Conservation (phyloP, 2,888 invertebrate genomes). For the Coelopa pilipes region DNA sequence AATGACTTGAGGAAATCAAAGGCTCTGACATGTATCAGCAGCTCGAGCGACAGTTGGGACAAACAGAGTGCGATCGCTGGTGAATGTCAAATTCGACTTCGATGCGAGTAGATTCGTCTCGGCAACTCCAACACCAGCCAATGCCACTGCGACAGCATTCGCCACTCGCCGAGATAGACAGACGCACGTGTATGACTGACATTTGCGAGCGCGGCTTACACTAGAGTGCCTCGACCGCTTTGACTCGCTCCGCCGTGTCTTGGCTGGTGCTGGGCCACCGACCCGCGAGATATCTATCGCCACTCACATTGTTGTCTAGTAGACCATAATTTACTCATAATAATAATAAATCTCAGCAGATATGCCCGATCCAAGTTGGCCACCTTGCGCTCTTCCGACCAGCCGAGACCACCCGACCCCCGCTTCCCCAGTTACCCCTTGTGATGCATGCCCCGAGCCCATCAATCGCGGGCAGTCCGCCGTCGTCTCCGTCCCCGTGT, state of each 20-base stretch:
- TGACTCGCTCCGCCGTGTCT: neutral
- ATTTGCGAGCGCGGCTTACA: slow-evolving; percentile 7
- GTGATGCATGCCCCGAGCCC: slow-evolving; percentile 17
- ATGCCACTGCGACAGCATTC: neutral
- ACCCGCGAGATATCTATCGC: neutral
- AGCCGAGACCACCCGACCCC: too few relatives aligned
- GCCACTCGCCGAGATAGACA: neutral
- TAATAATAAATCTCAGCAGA: slow-evolving; percentile 29
- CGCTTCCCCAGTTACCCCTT: neutral
- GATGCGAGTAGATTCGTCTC: neutral
- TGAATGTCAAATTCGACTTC: slow-evolving; percentile 19
- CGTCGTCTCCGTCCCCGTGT: slow-evolving; percentile 13
- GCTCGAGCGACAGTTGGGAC: slow-evolving; percentile 28
- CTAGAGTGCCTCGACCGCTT: neutral
- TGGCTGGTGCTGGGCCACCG: too few relatives aligned
- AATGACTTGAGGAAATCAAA: slow-evolving; percentile 20
- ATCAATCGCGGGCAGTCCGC: slow-evolving; percentile 21
- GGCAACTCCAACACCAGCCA: neutral
- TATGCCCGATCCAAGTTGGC: slow-evolving; percentile 20
- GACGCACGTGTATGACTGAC: slow-evolving; percentile 7
- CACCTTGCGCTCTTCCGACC: neutral
- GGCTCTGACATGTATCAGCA: slow-evolving; percentile 27
- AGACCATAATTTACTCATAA: slow-evolving; percentile 33
- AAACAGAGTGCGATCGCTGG: slow-evolving; percentile 31
- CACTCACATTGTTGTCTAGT: slow-evolving; percentile 2